Base-by-base conservation (phyloP, 2,888 invertebrate genomes). In the Cybosia mesomella region DNA sequence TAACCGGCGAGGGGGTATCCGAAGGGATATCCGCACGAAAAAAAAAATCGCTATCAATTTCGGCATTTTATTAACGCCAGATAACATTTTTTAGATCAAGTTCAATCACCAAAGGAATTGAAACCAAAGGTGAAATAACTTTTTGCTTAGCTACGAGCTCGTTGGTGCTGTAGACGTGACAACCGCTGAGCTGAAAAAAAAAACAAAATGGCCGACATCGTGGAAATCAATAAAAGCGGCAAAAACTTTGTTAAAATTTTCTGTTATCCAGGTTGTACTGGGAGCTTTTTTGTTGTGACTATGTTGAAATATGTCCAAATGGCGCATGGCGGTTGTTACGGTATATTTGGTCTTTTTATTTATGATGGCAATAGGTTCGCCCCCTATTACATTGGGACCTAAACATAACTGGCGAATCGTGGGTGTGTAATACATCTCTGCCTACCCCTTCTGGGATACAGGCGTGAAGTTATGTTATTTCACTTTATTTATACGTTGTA, bases 111-210 rank as follows among this genome's bases (percentile, higher is more conserved):
- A 69, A 59, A 49, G 58, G 58, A 57, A 78, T 71, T 63, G 68
- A 73, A 72, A 64, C 72, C 66, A 69, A 64, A 66, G 58, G 67
- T 68, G 73, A 68, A 72, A 73, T 69, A 62, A 64, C 55, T 72
- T 79, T 80, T 74, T 71, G 62, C 59, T 53, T 62, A 74, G 72
- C 71, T 71, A 67, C n/a, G 36, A 68, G 73, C 74, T 77, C 76
- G 72, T 74, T 75, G 74, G 77, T 70, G 75, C 75, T 67, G 69
- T 68, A 71, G 72, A 77, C 80, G 80, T 80, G 80, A 81, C 80
- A 73, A 70, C 68, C 32, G 61, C 70, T 68, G 67, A 71, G 13
- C 36, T 69, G 74, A 75, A 73, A 71, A 67, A 80, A 75, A 69
- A 68, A 34, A 71, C 69, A 75, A 75, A 71, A 74, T 81, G 71